phyloP scores from a whole-genome alignment of 2,888 invertebrate genomes.

The Sympetrum striolatum region DNA sequence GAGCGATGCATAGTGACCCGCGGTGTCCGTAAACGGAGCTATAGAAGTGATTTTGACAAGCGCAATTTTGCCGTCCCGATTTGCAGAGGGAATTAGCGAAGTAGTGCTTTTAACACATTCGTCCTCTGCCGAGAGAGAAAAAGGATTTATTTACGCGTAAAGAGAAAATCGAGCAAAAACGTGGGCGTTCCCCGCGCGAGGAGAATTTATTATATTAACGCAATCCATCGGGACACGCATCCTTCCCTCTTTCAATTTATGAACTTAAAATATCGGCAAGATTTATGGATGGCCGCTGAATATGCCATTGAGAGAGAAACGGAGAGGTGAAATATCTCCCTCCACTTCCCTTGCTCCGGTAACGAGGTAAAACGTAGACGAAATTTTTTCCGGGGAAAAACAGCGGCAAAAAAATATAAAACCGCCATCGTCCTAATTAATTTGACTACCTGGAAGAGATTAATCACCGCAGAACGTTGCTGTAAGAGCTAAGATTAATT shows the following conservation, averaged over 20 bases:
- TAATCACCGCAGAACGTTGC: slow-evolving; percentile 5
- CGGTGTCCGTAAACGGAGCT: background rate
- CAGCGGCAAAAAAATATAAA: background rate
- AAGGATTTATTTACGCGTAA: no score
- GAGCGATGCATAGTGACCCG: background rate
- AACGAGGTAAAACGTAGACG: background rate
- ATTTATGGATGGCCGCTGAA: background rate
- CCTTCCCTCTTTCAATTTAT: slow-evolving; percentile 19
- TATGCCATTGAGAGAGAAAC: slow-evolving; percentile 26
- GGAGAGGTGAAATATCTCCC: background rate
- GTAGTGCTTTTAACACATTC: no score
- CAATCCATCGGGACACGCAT: background rate
- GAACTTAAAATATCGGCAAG: background rate
- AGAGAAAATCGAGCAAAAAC: no score
- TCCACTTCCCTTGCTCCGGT: background rate
- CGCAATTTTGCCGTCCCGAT: background rate
- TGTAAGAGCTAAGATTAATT: slow-evolving; percentile 30
- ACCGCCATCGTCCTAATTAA: slow-evolving; percentile 23
- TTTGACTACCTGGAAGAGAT: slow-evolving; percentile 27
- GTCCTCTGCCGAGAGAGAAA: no score
- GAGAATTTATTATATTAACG: slow-evolving; percentile 9
- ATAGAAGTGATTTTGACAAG: slow-evolving; percentile 27
- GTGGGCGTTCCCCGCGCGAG: background rate
- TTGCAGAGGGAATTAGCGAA: background rate
- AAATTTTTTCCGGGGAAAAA: background rate